phyloP scores from a whole-genome alignment of 2,113 vertebrate species.

The Emydura subglobosa region DNA sequence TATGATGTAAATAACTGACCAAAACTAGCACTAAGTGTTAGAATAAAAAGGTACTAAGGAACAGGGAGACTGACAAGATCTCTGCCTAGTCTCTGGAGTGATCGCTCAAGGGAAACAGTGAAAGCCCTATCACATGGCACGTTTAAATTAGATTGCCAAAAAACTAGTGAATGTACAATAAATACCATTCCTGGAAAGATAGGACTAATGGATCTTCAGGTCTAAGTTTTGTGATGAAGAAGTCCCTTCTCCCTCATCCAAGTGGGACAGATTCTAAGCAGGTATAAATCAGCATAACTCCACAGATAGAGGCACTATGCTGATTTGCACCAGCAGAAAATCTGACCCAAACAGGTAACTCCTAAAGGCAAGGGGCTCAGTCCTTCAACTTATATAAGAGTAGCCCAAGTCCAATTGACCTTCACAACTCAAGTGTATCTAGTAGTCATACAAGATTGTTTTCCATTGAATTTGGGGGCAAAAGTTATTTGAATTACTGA shows the following conservation, averaged over 20 bases:
- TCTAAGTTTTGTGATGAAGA: conserved; percentile 52
- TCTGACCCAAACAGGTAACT: conserved; percentile 2
- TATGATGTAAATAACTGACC: conserved; percentile 15
- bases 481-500: conserved; percentile 15
- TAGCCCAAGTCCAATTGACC: neutral
- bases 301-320: neutral
- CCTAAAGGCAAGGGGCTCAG: conserved; percentile 1
- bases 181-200: conserved; percentile 50
- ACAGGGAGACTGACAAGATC: conserved; percentile 49
- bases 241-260: conserved; percentile 18
- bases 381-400: neutral
- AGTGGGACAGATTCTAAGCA: neutral
- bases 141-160: conserved; percentile 54
- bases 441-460: neutral
- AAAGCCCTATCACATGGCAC: conserved; percentile 70
- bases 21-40: conserved; percentile 24
- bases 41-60: conserved; percentile 45
- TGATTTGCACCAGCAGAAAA: neutral
- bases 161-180: conserved; percentile 47
- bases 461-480: too few species aligned
- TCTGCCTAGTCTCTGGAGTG: conserved; percentile 23
- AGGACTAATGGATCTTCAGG: conserved; percentile 27
- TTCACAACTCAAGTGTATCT: neutral
- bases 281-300: neutral
- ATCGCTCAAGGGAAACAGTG: conserved; percentile 49